These are phyloP conservation scores for Aleiodes testaceus DNA, from an alignment of 2,888 invertebrate genomes.

Conservation along the genomic window DNA sequence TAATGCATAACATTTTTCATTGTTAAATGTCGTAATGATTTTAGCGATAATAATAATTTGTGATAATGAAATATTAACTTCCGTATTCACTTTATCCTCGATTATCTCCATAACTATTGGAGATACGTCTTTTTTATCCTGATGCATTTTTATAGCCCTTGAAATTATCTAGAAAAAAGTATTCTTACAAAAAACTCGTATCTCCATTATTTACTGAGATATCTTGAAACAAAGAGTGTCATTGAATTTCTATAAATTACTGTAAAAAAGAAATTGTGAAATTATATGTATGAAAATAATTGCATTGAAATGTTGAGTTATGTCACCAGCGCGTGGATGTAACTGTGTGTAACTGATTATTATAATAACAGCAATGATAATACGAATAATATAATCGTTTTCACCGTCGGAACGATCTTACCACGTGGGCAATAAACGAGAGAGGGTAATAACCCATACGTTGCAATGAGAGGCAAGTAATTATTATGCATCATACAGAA, in stretches of 20 bases:
- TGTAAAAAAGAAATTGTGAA: background rate
- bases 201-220: background rate
- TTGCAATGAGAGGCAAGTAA: constrained; percentile 44
- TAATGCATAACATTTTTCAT: constrained; percentile 15
- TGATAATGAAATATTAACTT: too few species aligned
- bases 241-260: too few species aligned
- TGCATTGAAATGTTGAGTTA: background rate
- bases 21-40: constrained; percentile 9
- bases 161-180: too few species aligned
- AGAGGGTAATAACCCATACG: constrained; percentile 41
- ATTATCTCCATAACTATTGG: too few species aligned
- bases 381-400: constrained; percentile 42
- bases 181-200: too few species aligned
- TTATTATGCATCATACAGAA: constrained; percentile 45
- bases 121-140: too few species aligned
- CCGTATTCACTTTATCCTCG: too few species aligned
- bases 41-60: too few species aligned
- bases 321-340: background rate
- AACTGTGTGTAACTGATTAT: background rate
- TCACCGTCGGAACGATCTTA: constrained; percentile 39
- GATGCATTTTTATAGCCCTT: too few species aligned
- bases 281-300: background rate
- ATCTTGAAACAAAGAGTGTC: background rate
- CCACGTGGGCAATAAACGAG: constrained; percentile 33
- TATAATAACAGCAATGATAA: constrained; percentile 40